Percentiles rank a stretch among this genome's conserved stretches.
Conservation (phyloP, 2,797 vertebrate genomes). For the Champsocephalus gunnari region DNA sequence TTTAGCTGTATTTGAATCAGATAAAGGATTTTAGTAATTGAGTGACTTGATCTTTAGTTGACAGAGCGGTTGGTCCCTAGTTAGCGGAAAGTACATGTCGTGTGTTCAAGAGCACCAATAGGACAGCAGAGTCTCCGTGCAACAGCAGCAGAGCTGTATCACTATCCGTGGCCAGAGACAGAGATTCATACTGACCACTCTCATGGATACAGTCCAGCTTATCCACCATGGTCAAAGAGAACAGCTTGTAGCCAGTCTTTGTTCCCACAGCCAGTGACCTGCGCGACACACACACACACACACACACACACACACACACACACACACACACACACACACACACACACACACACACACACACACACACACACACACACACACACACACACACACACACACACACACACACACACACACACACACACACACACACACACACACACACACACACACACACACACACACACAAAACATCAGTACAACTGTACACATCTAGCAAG, state of each 20-base stretch:
- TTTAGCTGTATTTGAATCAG: no score
- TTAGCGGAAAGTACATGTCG: no score
- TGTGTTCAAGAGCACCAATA: no score
- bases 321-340: slow-evolving; percentile 18
- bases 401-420: slow-evolving; percentile 6
- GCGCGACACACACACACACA: slow-evolving; percentile 37
- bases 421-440: slow-evolving; percentile 2
- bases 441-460: slow-evolving; percentile 36
- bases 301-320: slow-evolving; percentile 5
- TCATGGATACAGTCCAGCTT: slow-evolving; percentile 95
- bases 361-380: slow-evolving; percentile 39
- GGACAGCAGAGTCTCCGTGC: no score
- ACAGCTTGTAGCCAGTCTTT: slow-evolving; percentile 90
- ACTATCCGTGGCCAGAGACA: background rate
- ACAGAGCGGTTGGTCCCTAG: no score
- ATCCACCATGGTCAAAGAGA: slow-evolving; percentile 93
- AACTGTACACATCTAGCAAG: background rate
- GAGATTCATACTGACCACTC: slow-evolving; percentile 86
- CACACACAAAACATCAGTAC: slow-evolving; percentile 1
- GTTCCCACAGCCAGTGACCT: slow-evolving; percentile 94
- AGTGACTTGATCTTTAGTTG: no score
- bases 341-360: slow-evolving; percentile 33
- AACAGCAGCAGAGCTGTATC: no score
- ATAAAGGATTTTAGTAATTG: no score
- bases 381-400: slow-evolving; percentile 19